These are phyloP conservation scores for Drosophila prosaltans DNA, from an alignment of 1,140 invertebrate genomes.

Conservation along the genomic window DNA sequence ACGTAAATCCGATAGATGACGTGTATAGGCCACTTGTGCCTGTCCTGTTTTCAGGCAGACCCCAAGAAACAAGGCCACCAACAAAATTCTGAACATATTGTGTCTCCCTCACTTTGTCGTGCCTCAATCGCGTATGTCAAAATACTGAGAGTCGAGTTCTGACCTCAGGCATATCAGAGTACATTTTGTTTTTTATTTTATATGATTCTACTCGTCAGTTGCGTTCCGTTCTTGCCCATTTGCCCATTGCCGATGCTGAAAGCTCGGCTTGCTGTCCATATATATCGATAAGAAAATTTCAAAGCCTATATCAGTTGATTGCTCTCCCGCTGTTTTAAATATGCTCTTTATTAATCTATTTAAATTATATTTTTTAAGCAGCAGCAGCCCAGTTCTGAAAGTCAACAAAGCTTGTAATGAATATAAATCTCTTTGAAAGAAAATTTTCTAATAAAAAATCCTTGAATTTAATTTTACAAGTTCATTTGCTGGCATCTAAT, in stretches of 20 bases:
- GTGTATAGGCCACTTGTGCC: constrained; percentile 51
- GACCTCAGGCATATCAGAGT: constrained; percentile 26
- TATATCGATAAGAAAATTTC: constrained; percentile 52
- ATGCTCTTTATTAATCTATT: constrained; percentile 32
- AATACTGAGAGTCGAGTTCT: constrained; percentile 38
- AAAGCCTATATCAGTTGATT: constrained; percentile 56
- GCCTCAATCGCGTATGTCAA: constrained; percentile 15
- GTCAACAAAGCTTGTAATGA: not conserved
- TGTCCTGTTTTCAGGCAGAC: constrained; percentile 2
- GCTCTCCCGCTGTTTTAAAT: constrained; percentile 52
- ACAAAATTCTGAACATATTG: constrained; percentile 20
- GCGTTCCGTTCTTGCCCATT: not conserved
- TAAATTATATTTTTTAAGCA: constrained; percentile 11
- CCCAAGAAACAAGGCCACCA: constrained; percentile 19
- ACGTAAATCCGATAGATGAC: constrained; percentile 65
- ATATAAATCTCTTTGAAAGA: not conserved
- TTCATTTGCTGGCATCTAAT: too few species aligned
- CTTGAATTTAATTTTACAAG: too few species aligned
- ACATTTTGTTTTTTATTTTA: not conserved
- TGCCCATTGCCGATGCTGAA: constrained; percentile 8
- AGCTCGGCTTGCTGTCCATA: constrained; percentile 11
- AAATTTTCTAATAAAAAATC: too few species aligned
- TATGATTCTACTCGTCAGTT: constrained; percentile 1
- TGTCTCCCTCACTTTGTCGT: constrained; percentile 24
- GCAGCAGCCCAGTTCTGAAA: not conserved